Base-by-base conservation (phyloP, 2,888 invertebrate species). In the Argyresthia goedartella region DNA sequence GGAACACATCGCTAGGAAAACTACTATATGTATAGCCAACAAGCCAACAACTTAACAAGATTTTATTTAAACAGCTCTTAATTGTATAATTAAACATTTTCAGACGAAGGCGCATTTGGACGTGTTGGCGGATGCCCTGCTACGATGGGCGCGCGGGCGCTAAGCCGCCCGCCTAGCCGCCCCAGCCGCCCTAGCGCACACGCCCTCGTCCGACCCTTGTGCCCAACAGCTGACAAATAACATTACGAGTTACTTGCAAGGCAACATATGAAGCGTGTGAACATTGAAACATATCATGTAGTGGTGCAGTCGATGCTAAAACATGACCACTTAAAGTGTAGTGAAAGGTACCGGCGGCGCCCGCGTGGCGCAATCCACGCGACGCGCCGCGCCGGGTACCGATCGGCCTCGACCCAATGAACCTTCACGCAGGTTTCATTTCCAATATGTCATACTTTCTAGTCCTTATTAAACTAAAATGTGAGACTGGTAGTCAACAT, bases 91-190 rank as follows among this genome's bases (percentile, higher is more conserved):
- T 4, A 25, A 4, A 2, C 2, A 25, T 8, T 92, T 90, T 51
- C 92, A 97, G 97, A 97, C 96, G 70, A 97, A 96, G 84, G 96
- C 96, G 73, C 97, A 97, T 81, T 89, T 97, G 87, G 96, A 97
- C 88, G 95, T 97, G 64, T 86, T 97, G 79, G 97, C 97, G 62
- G 97, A 97, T 87, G 97, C 96, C 73, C 90, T 97, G 67, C 88
- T 97, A 65, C 92, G 96, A 78, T 97, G 96, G 96, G 96, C 96
- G 76, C 90, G 96, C 82, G 96, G 96, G 69, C 95, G 96, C 88
- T 96, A 95, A 89, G 69, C 55, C 58, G 63, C 63, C 67, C 66
- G 69, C 64, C 65, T 67, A 67, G 56, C 62, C 65, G 64, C 65
- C 66, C 66, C 59, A 25, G 25, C 35, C 36, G 44, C 42, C 50